Base-by-base conservation (phyloP, 2,797 vertebrate species). In the Menidia menidia region DNA sequence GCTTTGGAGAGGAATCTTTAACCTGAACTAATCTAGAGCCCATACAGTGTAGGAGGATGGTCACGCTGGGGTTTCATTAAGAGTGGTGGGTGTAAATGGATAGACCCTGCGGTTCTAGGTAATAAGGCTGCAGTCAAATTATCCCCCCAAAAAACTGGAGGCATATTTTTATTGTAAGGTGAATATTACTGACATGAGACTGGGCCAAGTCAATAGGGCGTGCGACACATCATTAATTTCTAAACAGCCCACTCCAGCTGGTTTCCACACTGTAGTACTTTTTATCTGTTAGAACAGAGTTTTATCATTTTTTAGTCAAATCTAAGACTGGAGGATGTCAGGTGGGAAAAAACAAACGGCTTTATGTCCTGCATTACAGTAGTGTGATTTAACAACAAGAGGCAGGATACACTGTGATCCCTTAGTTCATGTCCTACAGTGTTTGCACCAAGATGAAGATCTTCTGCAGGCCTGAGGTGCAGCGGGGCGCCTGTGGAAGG, bases 81-180 rank as follows among this genome's bases (percentile, higher is more conserved):
- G 52, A 74, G 48, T 52, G 57, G 25, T 47, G 58, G 51, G 68
- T 33, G 18, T 65, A 69, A 74, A 57, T 61, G 42, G 70, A 64
- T 52, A 73, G 81, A 64, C 51, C 73, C 62, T 72, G 64, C 47
- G 53, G 83, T 64, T 78, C 68, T 8, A 63, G 51, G 50, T 82
- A 85, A 88, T 82, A 86, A 73, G 68, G 35, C 13, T 69, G 53
- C 63, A 83, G 81, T 85, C 58, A 50, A 78, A 78, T 73, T 71
- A 84, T 72, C 55, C 68, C 54, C 55, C 68, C 54, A 81, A 66
- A 75, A 64, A 69, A 79, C n/a, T 57, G 54, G 56, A 57, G 59
- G 60, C 31, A 67, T 64, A 82, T 79, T 71, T 80, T 59, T 57
- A 75, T 60, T 67, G 59, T 43, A 25, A 87, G 73, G 71, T 77